Evolutionary conservation across 1,140 invertebrate genomes (phyloP), one percentile per base, ranked within the genome.

Genomic region (Formica exsecta): DNA sequence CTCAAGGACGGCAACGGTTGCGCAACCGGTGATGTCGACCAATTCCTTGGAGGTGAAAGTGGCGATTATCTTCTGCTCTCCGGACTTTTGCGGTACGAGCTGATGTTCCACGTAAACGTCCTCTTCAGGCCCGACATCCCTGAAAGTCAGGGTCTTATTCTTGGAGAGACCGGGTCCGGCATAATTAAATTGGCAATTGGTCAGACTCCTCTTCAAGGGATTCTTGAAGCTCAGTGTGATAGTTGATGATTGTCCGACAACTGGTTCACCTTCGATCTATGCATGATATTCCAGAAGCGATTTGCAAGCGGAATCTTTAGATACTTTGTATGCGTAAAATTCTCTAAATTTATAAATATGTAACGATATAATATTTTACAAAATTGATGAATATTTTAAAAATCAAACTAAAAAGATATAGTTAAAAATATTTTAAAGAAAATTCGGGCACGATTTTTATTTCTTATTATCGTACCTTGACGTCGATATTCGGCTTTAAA

Each of bases 221-320:
- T 98, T 98, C 73, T 94, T 95, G 89, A 98, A 97, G 13, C 96
- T 96, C 11, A 97, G 93, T 8, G 92, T 95, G 16, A 97, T 95
- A 16, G 94, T 93, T 9, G 96, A 93, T 51, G 96, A 93, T 91
- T 95, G 93, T 19, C 96, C 96, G n/a, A 97, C 93, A 19, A 95
- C 90, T 2, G 96, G 93, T 74, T 96, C 96, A 16, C 94, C 95
- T 73, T 96, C 95, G 76, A 97, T 96, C 97, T 97, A 92, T 32
- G 32, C 32, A 32, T 41, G 92, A 79, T 29, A 71, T 57, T 19
- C 22, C 16, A 16, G 16, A 57, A 19, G 29, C 19, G 4, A 4
- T 68, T 19, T 8, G 11, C 6, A 41, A 80, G 2, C 9, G 48
- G 48, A 59, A 16, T 44, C 8, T 84, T 29, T 41, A 54, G 29